Evolutionary conservation across 2,797 vertebrate species (phyloP), one percentile per base, ranked within the genome.

Genomic region (Microhierax caerulescens): DNA sequence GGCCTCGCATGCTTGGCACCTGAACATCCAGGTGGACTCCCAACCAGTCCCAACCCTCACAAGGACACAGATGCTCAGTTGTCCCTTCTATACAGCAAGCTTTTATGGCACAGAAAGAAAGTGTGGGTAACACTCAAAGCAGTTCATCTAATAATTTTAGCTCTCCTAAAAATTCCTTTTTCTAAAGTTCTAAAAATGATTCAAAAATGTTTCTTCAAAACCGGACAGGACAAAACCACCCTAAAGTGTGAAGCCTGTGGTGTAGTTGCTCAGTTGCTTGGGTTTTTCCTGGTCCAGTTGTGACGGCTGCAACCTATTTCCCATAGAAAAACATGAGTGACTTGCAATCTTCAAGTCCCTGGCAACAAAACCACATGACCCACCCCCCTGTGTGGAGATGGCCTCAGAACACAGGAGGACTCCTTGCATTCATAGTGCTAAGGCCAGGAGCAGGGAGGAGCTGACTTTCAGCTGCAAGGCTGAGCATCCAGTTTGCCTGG

Each of bases 271-370:
- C 12, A 32, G 3, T 15, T 19, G 2, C 7, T 11, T 12, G 7
- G 0, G 2, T 2, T 41, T 81, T 57, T 50, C 47, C 64, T n/a
- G 41, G 5, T 24, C 5, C 5, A 5, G 2, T n/a, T 85, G 7
- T 36, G 72, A 65, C 20, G 5, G 4, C 10, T 70, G n/a, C 6
- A 48, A 13, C 14, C 2, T 86, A 10, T 72, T 84, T 84, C 13
- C 17, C 9, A 27, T 5, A 18, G 19, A 7, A 64, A 72, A 81
- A 39, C 1, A 24, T 3, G 23, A 78, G 7, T 18, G 8, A 30
- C 32, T 45, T 48, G 6, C 25, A 56, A 3, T 36, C 28, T 82
- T 17, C 32, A 61, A 13, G 18, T 14, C 15, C 7, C 12, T 72
- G 45, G 17, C 36, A 60, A 57, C 9, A 72, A 87, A 80, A 85